Evolutionary conservation across 2,797 vertebrate species (phyloP), one percentile per base, ranked within the genome.

Genomic region (Anguilla anguilla): DNA sequence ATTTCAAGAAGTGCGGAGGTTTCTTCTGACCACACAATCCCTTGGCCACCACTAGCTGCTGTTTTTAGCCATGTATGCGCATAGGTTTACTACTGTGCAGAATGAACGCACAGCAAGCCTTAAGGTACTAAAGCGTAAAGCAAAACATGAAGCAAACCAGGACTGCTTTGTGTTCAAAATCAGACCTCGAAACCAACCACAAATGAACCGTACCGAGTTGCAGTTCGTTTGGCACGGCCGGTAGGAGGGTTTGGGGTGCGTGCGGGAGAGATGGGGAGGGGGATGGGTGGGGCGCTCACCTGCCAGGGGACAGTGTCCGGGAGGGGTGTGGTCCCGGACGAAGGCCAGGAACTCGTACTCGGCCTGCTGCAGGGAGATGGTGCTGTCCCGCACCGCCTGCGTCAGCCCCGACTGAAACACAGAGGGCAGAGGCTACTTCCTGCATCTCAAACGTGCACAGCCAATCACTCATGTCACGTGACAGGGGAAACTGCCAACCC

Each of bases 321-420:
- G 97, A 0, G 98, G 97, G 0, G 97, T 99, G 95, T 99, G 97
- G 89, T 98, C 97, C 7, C 97, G 95, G 88, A 99, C 90, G 17
- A 99, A 99, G 86, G 98, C 98, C 90, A 99, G 96, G 91, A 99
- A 99, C 93, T 99, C 98, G 0, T 98, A 98, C 92, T 99, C 98
- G 0, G 98, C 98, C 90, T 98, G 97, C 93, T 98, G 97, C 92
- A 99, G 87, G 0, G 96, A 95, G 88, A 98, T 95, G 53, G 95
- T 96, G 46, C 98, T 99, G 93, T 98, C 96, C 91, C 95, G 95
- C 69, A 99, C 98, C 0, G 98, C 98, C 93, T 97, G 97, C 0
- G 97, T 99, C 79, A 99, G 96, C 89, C 98, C 98, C 91, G 98
- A 99, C 98, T 99, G 94, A 90, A 93, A 95, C 79, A 93, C n/a